phyloP scores from a whole-genome alignment of 1,140 invertebrate genomes.

The Drosophila bipectinata region DNA sequence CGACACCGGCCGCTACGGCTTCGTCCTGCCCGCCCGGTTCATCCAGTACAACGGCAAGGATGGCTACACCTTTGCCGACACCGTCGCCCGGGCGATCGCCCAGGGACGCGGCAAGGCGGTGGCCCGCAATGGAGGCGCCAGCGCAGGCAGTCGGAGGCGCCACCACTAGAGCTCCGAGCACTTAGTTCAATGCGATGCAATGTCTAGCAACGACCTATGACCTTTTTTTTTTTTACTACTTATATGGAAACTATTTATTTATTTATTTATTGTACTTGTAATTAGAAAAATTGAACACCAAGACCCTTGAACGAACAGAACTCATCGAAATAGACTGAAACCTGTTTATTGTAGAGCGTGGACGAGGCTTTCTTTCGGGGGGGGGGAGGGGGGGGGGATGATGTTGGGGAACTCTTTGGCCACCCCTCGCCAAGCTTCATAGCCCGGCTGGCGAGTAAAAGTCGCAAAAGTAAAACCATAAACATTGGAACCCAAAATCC shows the following conservation, averaged over 20 bases:
- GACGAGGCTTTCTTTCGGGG: background rate
- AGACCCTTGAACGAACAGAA: constrained; percentile 3
- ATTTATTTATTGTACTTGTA: constrained; percentile 79
- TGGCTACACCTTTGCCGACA: constrained; percentile 92
- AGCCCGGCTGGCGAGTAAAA: constrained; percentile 54
- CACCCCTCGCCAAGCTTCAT: background rate
- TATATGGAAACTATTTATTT: constrained; percentile 68
- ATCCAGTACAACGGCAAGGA: constrained; percentile 93
- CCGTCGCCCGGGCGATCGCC: constrained; percentile 86
- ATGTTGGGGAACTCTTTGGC: background rate
- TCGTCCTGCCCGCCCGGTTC: constrained; percentile 92
- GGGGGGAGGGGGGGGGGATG: background rate
- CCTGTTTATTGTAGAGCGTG: constrained; percentile 60
- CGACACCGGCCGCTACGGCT: constrained; percentile 95
- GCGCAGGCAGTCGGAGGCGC: constrained; percentile 45
- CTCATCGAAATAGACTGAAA: constrained; percentile 71
- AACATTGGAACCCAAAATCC: constrained; percentile 1
- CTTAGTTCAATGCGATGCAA: constrained; percentile 51
- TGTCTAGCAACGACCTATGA: constrained; percentile 12
- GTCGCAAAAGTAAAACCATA: constrained; percentile 22
- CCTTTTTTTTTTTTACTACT: constrained; percentile 60
- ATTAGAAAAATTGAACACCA: constrained; percentile 75
- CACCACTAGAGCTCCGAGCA: constrained; percentile 27
- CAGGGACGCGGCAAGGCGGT: constrained; percentile 51
- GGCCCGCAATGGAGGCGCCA: constrained; percentile 43